A percentile compares a stretch with the other conserved stretches of the same genome.
Evolutionary conservation across 2,113 vertebrate genomes (phyloP).

Genomic region (Gymnarchus niloticus): DNA sequence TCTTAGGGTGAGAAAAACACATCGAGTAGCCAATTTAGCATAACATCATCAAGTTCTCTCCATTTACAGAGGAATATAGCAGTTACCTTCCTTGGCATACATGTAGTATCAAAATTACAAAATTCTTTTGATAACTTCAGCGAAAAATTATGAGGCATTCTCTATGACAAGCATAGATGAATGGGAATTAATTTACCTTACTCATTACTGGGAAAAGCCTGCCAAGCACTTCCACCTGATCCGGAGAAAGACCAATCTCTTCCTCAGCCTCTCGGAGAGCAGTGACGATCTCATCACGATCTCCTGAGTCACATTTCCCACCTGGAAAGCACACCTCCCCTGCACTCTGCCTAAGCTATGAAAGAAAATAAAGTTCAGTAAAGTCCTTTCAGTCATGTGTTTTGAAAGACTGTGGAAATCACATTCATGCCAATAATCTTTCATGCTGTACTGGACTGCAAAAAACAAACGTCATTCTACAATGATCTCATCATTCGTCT

Average conservation of each 20-base stretch:
- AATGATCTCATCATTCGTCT: neutral
- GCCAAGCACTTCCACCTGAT: conserved; percentile 75
- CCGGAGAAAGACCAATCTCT: conserved; percentile 75
- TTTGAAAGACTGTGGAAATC: neutral
- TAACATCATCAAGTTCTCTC: neutral
- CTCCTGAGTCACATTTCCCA: conserved; percentile 72
- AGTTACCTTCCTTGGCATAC: neutral
- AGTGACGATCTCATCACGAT: conserved; percentile 73
- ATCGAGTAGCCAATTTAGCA: neutral
- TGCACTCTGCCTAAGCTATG: conserved; percentile 72
- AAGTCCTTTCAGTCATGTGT: neutral
- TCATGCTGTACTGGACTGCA: neutral
- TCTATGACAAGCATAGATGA: neutral
- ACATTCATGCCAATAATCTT: neutral
- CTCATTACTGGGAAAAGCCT: conserved; percentile 64
- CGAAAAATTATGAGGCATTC: neutral
- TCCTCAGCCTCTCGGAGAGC: conserved; percentile 85
- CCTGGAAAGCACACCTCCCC: conserved; percentile 92
- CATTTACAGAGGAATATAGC: neutral
- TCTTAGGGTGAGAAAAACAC: conserved; percentile 51
- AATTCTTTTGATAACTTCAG: neutral
- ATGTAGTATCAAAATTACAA: neutral
- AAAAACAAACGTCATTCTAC: neutral
- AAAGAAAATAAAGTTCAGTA: conserved; percentile 17
- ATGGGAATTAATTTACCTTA: conserved; percentile 58